Evolutionary conservation across 2,113 vertebrate genomes (phyloP), one percentile per base, ranked within the genome.

Genomic region (Opisthocomus hoazin): DNA sequence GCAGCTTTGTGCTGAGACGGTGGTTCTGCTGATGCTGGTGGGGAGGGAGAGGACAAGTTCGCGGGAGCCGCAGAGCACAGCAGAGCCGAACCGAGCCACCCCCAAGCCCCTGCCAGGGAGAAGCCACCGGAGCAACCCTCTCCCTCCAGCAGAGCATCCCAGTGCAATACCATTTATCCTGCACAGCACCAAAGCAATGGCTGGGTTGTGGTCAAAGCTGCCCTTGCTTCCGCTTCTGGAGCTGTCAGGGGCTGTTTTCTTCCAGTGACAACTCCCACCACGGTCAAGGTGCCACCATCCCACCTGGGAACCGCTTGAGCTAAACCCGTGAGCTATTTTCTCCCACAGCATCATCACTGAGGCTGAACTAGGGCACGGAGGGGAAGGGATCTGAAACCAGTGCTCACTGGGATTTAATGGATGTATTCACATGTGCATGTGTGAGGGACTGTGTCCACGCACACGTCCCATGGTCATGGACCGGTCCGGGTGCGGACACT

Each of bases 1-100:
- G 94, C 89, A 15, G 93, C 51, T 71, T 76, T 65, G 70, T 63
- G 94, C 95, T 89, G 95, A 94, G 95, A 85, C 4, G 14, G 89
- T 20, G 0, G 36, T 78, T 85, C 93, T 74, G 79, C 15, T 15
- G 78, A 26, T 76, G 94, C 87, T 41, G 68, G 36, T 10, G 58
- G 74, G 80, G 79, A 80, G 76, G 90, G 73, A 90, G 45, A 76
- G 77, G 51, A 63, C 0, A 5, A 63, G 41, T 18, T 78, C 5
- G 2, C 6, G 1, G 68, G 76, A 91, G 63, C 48, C 5, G 39
- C 64, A 45, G 29, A 53, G 43, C 29, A 0, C 57, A 41, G 70
- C 70, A 78, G 48, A 90, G 34, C 57, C 3, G 1, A 50, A 41
- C 1, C 0, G 0, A 87, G 46, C 84, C 18, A 9, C 21, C 23